Percentiles rank a stretch among this genome's conserved stretches.
phyloP scores from a whole-genome alignment of 2,797 vertebrate genomes.

The Tinamus major region DNA sequence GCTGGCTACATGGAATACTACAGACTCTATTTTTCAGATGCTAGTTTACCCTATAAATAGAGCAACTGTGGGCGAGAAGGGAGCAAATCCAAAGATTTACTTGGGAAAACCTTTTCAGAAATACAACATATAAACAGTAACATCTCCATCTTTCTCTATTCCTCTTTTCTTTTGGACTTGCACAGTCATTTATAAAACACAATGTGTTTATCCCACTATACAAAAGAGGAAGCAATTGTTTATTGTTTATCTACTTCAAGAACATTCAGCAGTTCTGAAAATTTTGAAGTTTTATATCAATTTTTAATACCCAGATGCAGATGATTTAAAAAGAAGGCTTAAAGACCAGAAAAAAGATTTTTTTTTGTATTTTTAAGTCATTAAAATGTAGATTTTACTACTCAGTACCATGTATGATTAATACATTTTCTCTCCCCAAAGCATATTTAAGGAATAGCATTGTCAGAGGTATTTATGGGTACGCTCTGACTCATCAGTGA shows the following conservation, averaged over 20 bases:
- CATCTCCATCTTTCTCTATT: not conserved
- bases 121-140: not conserved
- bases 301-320: not conserved
- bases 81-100: not conserved
- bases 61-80: not conserved
- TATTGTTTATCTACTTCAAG: not conserved
- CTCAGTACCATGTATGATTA: not conserved
- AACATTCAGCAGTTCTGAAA: not conserved
- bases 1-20: not conserved
- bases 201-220: not conserved
- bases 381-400: not conserved
- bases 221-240: not conserved
- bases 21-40: not conserved
- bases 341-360: not conserved
- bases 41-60: not conserved
- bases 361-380: not conserved
- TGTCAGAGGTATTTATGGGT: not conserved
- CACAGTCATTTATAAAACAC: not conserved
- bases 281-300: not conserved
- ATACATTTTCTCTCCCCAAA: not conserved
- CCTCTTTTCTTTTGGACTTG: not conserved
- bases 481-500: not conserved
- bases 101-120: not conserved
- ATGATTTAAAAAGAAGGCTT: not conserved
- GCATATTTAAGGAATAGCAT: not conserved